A percentile compares a stretch with the other conserved stretches of the same genome.
Evolutionary conservation across 2,113 vertebrate species (phyloP).

Genomic region (Melanotaenia duboulayi): DNA sequence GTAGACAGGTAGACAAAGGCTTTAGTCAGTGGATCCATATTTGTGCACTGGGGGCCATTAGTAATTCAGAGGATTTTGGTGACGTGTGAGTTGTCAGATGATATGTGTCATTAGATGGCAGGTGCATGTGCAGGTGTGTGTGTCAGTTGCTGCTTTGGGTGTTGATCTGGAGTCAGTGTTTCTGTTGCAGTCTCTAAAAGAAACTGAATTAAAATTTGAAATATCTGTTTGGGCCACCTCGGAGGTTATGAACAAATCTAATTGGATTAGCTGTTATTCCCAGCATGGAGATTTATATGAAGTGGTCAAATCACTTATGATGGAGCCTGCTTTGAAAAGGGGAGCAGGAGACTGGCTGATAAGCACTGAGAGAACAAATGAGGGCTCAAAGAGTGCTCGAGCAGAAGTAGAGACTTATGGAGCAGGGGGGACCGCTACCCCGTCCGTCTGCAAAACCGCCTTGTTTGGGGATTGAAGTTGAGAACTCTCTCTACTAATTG

Average conservation of each 20-base stretch:
- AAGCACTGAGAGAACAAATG: conserved; percentile 66
- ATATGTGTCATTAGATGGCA: conserved; percentile 57
- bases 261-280: conserved; percentile 65
- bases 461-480: conserved; percentile 85
- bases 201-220: conserved; percentile 6
- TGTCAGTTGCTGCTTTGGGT: not conserved
- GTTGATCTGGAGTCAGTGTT: not conserved
- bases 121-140: conserved; percentile 7
- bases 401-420: conserved; percentile 72
- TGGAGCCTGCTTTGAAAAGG: conserved; percentile 59
- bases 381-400: conserved; percentile 74
- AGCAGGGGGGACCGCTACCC: conserved; percentile 68
- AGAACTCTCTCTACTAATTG: conserved; percentile 86
- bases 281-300: conserved; percentile 59
- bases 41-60: conserved; percentile 41
- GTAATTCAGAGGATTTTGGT: conserved; percentile 55
- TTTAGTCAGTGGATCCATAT: conserved; percentile 50
- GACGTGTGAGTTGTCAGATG: conserved; percentile 44
- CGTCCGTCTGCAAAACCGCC: conserved; percentile 67
- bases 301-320: conserved; percentile 66
- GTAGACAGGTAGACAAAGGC: conserved; percentile 54
- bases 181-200: not conserved
- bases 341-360: conserved; percentile 60
- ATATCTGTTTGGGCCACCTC: conserved; percentile 26
- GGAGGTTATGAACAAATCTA: conserved; percentile 45